phyloP scores from a whole-genome alignment of 2,797 vertebrate species.

The Gallinago stenura region DNA sequence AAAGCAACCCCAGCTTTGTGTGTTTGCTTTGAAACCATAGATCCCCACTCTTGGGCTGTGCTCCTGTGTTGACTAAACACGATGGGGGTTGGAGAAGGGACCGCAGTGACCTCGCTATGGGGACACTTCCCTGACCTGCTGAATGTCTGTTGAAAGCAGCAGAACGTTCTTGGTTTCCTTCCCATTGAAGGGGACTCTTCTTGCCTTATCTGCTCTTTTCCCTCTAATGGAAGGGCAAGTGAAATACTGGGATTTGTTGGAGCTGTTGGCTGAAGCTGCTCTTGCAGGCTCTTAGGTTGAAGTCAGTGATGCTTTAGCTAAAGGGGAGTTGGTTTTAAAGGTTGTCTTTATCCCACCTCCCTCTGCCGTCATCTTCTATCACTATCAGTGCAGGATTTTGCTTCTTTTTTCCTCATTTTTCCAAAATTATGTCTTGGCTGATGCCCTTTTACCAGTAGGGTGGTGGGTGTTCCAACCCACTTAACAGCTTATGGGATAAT shows the following conservation, averaged over 20 bases:
- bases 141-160: background rate
- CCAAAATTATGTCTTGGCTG: background rate
- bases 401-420: background rate
- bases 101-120: background rate
- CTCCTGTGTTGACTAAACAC: background rate
- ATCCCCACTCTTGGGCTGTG: background rate
- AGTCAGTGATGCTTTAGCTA: background rate
- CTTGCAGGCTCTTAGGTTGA: background rate
- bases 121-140: background rate
- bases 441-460: background rate
- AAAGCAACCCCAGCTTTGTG: background rate
- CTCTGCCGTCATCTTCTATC: background rate
- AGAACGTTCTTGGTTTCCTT: rapidly evolving
- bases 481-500: background rate
- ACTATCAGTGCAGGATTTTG: background rate
- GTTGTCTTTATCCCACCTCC: background rate
- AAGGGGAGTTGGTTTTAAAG: background rate
- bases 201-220: background rate
- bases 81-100: background rate
- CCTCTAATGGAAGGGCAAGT: background rate
- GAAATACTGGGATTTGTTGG: background rate
- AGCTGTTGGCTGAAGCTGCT: background rate
- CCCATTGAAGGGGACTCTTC: background rate
- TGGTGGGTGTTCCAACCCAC: background rate
- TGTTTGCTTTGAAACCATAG: slow-evolving; percentile 53